Conservation (phyloP, 2,888 invertebrate genomes). For the Stramonita haemastoma region DNA sequence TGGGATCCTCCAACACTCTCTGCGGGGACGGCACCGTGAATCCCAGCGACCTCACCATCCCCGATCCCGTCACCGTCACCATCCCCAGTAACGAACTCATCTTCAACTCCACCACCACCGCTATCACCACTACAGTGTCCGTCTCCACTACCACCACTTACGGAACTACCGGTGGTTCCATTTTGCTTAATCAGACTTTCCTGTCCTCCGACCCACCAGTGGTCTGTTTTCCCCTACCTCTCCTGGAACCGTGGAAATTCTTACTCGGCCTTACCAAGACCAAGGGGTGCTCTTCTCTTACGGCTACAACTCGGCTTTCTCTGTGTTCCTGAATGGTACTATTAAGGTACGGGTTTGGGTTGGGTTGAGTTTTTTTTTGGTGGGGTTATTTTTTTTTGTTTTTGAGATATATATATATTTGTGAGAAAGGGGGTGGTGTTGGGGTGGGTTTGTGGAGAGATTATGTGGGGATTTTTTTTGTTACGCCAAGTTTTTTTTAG, state of each 20-base stretch:
- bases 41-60: neutral
- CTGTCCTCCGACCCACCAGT: constrained; percentile 26
- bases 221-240: neutral
- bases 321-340: constrained; percentile 2
- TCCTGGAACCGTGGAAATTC: neutral
- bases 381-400: too few relatives aligned
- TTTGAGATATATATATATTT: too few relatives aligned
- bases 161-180: constrained; percentile 4
- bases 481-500: too few relatives aligned
- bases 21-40: constrained; percentile 18
- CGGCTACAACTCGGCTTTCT: constrained; percentile 13
- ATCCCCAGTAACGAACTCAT: neutral
- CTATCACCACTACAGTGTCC: neutral
- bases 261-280: neutral
- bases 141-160: neutral
- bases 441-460: too few relatives aligned
- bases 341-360: neutral
- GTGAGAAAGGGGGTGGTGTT: too few relatives aligned
- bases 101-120: constrained; percentile 26
- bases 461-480: too few relatives aligned
- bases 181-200: constrained; percentile 24
- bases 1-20: neutral
- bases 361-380: too few relatives aligned
- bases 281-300: constrained; percentile 24
- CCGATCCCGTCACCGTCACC: neutral